These are phyloP conservation scores for Boulengerochromis microlepis DNA, from an alignment of 2,113 vertebrate species.

Conservation along the genomic window DNA sequence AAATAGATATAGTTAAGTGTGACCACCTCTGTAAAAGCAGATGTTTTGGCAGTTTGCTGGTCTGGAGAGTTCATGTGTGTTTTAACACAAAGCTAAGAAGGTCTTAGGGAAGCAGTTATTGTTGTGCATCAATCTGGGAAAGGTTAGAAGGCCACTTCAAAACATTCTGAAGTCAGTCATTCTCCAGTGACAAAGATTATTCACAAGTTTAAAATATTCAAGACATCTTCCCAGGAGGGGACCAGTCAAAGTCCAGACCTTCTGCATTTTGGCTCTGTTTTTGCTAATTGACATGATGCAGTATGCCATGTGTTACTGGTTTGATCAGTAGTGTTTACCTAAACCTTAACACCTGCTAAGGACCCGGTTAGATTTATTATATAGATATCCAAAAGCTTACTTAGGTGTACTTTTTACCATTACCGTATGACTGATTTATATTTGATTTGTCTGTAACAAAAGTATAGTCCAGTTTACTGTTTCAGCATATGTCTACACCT, in stretches of 20 bases:
- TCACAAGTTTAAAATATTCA: neutral
- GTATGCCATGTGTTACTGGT: neutral
- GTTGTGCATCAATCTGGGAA: neutral
- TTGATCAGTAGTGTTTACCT: neutral
- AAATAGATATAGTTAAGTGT: neutral
- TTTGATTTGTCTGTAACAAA: neutral
- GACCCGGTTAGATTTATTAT: neutral
- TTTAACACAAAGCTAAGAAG: neutral
- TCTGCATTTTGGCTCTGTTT: neutral
- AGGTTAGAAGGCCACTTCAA: neutral
- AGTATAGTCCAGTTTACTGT: neutral
- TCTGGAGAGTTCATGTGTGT: neutral
- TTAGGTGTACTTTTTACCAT: neutral
- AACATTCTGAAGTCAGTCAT: neutral
- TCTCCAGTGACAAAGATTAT: neutral
- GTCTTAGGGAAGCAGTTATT: neutral
- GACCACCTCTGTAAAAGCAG: neutral
- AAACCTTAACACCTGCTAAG: neutral
- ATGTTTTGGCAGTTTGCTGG: neutral
- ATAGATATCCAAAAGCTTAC: neutral
- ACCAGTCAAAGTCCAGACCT: neutral
- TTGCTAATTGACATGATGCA: neutral
- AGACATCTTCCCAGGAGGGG: neutral
- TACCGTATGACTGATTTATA: neutral
- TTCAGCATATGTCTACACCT: neutral